These are phyloP conservation scores for Rhingia rostrata DNA, from an alignment of 2,888 invertebrate genomes.

Conservation along the genomic window DNA sequence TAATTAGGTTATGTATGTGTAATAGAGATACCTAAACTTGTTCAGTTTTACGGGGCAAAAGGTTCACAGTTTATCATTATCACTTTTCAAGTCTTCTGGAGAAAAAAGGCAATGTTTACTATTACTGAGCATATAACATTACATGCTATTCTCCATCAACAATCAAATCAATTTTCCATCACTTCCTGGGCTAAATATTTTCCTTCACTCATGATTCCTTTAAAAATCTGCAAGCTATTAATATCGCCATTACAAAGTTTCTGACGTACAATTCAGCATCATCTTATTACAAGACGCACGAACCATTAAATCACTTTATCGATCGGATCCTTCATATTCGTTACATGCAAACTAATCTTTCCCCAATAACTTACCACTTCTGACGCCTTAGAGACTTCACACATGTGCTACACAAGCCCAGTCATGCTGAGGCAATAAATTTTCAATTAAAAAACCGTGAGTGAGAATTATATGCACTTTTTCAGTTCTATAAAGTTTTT, in stretches of 20 bases:
- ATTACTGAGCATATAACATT: no score
- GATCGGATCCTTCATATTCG: constrained; percentile 42
- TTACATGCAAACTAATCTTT: constrained; percentile 36
- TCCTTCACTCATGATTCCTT: no score
- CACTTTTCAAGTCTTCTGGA: no score
- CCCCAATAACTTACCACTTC: constrained; percentile 22
- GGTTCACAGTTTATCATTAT: no score
- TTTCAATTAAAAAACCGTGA: constrained; percentile 63
- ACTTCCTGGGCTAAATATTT: no score
- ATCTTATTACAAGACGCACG: constrained; percentile 4
- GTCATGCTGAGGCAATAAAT: constrained; percentile 58
- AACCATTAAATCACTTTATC: constrained; percentile 44
- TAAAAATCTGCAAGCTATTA: no score
- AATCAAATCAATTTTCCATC: no score
- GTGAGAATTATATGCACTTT: constrained; percentile 23
- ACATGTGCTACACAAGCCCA: constrained; percentile 16
- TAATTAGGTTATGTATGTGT: no score
- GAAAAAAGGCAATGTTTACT: no score
- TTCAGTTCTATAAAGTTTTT: constrained; percentile 20
- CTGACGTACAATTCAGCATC: neutral
- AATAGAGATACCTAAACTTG: no score
- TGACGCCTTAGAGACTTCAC: constrained; percentile 1
- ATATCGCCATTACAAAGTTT: neutral
- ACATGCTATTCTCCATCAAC: no score
- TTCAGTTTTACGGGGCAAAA: no score